These are phyloP conservation scores for Saimiri boliviensis DNA, from an alignment of 2,113 vertebrate genomes.

Conservation along the genomic window DNA sequence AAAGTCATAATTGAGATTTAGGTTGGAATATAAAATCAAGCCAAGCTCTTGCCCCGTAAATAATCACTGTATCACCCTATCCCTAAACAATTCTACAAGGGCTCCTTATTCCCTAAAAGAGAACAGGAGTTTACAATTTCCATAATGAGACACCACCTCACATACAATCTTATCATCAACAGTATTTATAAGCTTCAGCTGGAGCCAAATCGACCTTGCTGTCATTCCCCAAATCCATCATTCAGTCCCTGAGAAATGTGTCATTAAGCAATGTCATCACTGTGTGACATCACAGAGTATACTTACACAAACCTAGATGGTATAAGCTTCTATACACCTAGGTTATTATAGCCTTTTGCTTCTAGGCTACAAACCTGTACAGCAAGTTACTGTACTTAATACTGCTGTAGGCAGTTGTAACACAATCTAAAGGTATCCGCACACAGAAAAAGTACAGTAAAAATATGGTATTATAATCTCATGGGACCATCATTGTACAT, in stretches of 20 bases:
- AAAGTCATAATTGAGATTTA: neutral
- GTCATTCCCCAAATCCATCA: neutral
- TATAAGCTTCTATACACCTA: neutral
- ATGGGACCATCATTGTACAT: neutral
- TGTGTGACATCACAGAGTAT: neutral
- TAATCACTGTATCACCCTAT: neutral
- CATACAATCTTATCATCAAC: neutral
- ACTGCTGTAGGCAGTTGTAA: neutral
- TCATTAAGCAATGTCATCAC: neutral
- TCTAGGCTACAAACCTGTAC: neutral
- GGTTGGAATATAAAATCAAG: neutral
- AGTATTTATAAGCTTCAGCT: neutral
- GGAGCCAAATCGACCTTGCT: neutral
- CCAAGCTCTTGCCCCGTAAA: neutral
- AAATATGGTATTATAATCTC: neutral
- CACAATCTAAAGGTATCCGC: neutral
- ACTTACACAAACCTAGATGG: neutral
- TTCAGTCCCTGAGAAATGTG: neutral
- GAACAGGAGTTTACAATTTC: neutral
- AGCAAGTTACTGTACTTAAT: neutral
- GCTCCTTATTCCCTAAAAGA: constrained; percentile 6
- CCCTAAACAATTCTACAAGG: constrained; percentile 3
- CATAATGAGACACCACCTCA: neutral
- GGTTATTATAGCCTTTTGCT: neutral
- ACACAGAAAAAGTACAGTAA: neutral